Evolutionary conservation across 2,797 vertebrate species (phyloP), one percentile per base, ranked within the genome.

Genomic region (Acanthurus leucopareius): DNA sequence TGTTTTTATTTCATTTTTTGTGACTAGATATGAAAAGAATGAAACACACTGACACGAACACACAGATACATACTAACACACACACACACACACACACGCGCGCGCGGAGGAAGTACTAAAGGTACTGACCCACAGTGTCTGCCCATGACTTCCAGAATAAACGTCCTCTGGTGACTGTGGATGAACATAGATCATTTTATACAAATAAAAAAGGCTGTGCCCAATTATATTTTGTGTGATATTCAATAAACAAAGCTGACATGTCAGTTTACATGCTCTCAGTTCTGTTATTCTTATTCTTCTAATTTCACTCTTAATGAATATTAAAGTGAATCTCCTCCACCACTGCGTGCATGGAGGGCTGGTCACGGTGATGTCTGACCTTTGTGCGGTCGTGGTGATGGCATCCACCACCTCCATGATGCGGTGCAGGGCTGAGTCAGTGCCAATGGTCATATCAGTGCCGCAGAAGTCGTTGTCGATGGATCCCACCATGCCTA

Each of bases 401-500:
- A 99, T 99, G 79, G 98, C 98, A 58, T 99, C 98, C 71, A 99
- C 95, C 58, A 99, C 98, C 89, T 99, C 98, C 11, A 99, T 99
- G 91, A 99, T 99, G 49, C 98, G 94, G 83, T 99, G 98, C 87
- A 99, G 92, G 2, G 98, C 98, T 0, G 98, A 99, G 93, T 99
- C 98, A 0, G 98, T 99, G 65, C 98, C 98, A 44, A 99, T 99
- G 35, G 98, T 99, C 98, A 99, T 99, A 90, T 99, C 98, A 0
- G 98, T 99, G 83, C 98, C 98, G 5, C 98, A 99, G 93, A 99
- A 99, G 89, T 99, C 98, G 1, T 99, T 99, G 91, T 99, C 98
- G 16, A 99, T 99, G 85, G 98, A 99, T 56, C 98, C 98, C 54
- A 99, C 98, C 97, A 99, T 99, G 32, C 98, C 98, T 35, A 99